Evolutionary conservation across 2,797 vertebrate species (phyloP).

Genomic region (Acanthurus tractus): DNA sequence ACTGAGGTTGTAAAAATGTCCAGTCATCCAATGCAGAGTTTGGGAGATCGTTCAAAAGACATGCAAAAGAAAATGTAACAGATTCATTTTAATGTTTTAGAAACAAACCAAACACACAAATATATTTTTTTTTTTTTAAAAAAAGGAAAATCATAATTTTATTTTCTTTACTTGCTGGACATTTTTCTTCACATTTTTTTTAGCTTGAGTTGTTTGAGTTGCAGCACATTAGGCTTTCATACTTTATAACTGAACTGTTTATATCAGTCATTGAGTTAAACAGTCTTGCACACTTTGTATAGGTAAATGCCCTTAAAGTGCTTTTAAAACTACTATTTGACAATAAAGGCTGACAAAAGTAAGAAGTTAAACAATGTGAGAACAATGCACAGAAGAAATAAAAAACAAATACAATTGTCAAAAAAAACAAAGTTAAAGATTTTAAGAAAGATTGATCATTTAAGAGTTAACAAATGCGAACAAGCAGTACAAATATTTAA

Average conservation of each 20-base stretch:
- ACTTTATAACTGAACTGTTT: neutral
- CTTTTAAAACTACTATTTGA: neutral
- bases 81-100: neutral
- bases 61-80: neutral
- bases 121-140: neutral
- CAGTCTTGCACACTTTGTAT: neutral
- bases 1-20: neutral
- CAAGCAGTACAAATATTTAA: too few species aligned
- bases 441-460: too few species aligned
- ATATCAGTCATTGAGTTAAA: neutral
- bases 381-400: too few species aligned
- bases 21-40: neutral
- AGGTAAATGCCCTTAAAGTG: neutral
- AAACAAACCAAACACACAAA: neutral
- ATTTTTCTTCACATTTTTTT: neutral
- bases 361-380: neutral
- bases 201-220: too few species aligned
- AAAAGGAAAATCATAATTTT: neutral
- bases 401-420: too few species aligned
- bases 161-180: neutral
- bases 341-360: neutral
- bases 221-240: neutral
- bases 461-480: too few species aligned
- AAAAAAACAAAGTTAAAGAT: too few species aligned
- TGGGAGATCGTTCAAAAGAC: too few species aligned